Percentiles rank a stretch among this genome's conserved stretches.
These are phyloP conservation scores for Polia nebulosa DNA, from an alignment of 2,888 invertebrate genomes.

Conservation along the genomic window DNA sequence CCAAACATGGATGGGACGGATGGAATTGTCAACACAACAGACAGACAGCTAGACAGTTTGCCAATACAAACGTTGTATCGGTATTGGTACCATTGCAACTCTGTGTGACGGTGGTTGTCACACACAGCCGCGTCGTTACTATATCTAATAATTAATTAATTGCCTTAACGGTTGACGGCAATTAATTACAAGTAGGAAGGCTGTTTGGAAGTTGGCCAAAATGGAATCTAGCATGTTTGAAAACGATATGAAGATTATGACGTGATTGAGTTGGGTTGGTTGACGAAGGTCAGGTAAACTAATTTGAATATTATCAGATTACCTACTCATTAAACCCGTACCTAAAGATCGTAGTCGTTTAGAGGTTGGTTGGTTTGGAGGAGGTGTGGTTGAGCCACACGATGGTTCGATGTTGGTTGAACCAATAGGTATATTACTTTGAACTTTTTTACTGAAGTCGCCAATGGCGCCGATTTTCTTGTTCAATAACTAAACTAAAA, in stretches of 20 bases:
- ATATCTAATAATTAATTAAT: background rate
- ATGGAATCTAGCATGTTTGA: constrained; percentile 9
- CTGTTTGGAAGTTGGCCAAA: constrained; percentile 8
- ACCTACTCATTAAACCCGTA: background rate
- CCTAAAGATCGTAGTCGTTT: background rate
- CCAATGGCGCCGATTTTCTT: no score
- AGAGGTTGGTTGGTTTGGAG: no score
- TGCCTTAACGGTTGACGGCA: constrained; percentile 1
- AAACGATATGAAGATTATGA: background rate
- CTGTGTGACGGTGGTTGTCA: constrained; percentile 8
- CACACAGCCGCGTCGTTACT: background rate
- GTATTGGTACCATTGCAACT: constrained; percentile 25
- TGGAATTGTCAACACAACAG: constrained; percentile 34
- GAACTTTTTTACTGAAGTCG: no score
- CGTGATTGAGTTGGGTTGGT: constrained; percentile 25
- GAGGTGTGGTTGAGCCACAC: no score
- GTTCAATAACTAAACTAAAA: no score
- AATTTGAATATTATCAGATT: constrained; percentile 24
- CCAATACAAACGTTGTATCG: constrained; percentile 40
- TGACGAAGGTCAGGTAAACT: constrained; percentile 1
- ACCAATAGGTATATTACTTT: no score
- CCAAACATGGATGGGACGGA: constrained; percentile 41
- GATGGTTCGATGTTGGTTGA: no score
- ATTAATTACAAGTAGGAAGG: constrained; percentile 31
- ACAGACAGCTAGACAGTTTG: constrained; percentile 32